Evolutionary conservation across 2,888 invertebrate species (phyloP).

Genomic region (Hemistola chrysoprasaria): DNA sequence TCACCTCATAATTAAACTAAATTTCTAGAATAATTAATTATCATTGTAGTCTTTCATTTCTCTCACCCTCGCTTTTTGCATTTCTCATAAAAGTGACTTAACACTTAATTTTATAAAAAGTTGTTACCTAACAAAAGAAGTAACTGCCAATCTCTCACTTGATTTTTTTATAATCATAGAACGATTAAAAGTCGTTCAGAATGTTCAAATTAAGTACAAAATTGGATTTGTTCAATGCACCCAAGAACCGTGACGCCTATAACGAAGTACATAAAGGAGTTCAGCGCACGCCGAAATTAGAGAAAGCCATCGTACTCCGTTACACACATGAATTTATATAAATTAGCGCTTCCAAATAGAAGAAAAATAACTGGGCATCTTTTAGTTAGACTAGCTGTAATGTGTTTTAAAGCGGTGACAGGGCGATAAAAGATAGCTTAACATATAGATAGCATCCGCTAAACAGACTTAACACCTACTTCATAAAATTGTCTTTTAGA

Average conservation of each 20-base stretch:
- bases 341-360: conserved; percentile 38
- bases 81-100: not conserved
- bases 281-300: conserved; percentile 52
- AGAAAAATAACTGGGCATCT: conserved; percentile 5
- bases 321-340: conserved; percentile 56
- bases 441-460: too few relatives aligned
- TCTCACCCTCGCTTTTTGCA: too few relatives aligned
- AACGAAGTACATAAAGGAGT: conserved; percentile 52
- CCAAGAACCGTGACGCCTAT: conserved; percentile 27
- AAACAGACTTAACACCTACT: too few relatives aligned
- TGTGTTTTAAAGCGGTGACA: too few relatives aligned
- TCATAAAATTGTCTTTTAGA: too few relatives aligned
- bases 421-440: too few relatives aligned
- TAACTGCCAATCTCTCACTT: conserved; percentile 6
- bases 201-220: conserved; percentile 23
- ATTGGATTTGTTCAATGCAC: conserved; percentile 28
- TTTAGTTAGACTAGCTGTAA: conserved; percentile 2
- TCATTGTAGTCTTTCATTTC: too few relatives aligned
- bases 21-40: too few relatives aligned
- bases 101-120: not conserved
- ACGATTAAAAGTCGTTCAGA: conserved; percentile 26
- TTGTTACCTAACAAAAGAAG: conserved; percentile 1
- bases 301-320: conserved; percentile 70
- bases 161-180: too few relatives aligned
- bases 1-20: too few relatives aligned